Base-by-base conservation (phyloP, 2,113 vertebrate species). In the Excalfactoria chinensis region DNA sequence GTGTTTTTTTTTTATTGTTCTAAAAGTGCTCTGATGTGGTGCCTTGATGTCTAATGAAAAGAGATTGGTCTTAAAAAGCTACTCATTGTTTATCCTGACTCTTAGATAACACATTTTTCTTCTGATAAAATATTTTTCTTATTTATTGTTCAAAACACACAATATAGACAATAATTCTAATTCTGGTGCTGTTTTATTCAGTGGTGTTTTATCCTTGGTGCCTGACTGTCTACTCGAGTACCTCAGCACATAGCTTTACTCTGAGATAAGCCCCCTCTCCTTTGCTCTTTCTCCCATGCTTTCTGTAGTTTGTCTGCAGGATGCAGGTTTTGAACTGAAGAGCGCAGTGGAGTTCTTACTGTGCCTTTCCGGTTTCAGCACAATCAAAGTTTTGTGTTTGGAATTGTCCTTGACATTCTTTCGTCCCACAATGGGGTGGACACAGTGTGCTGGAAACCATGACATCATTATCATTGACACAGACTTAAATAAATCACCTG, bases 341-440 rank as follows among this genome's bases (percentile, higher is more conserved):
- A 98, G 97, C 88, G 88, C 96, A 96, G 97, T 95, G 96, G 97
- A 98, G 97, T 97, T 98, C 98, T 98, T 97, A 97, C 98, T 98
- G 98, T 98, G 98, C 97, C 97, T 98, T 98, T 98, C 98, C 97
- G 98, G 98, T 98, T 97, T 95, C 96, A 97, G 98, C 97, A 98
- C 98, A 98, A 98, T 98, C 98, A 98, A 97, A 98, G 98, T 98
- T 98, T 98, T 98, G 97, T 98, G 98, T 97, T 98, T 97, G 98
- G 98, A 98, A 98, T 98, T 98, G 99, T 99, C 99, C 99, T 99
- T 99, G 99, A 99, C 98, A 98, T 99, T 99, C 98, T 98, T 98
- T 97, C 98, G 98, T 98, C 98, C 98, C 98, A 98, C 98, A 98
- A 98, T 96, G 97, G 97, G 97, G 98, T 98, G 98, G 98, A 99